Evolutionary conservation across 2,113 vertebrate genomes (phyloP), one percentile per base, ranked within the genome.

Genomic region (Uria aalge): DNA sequence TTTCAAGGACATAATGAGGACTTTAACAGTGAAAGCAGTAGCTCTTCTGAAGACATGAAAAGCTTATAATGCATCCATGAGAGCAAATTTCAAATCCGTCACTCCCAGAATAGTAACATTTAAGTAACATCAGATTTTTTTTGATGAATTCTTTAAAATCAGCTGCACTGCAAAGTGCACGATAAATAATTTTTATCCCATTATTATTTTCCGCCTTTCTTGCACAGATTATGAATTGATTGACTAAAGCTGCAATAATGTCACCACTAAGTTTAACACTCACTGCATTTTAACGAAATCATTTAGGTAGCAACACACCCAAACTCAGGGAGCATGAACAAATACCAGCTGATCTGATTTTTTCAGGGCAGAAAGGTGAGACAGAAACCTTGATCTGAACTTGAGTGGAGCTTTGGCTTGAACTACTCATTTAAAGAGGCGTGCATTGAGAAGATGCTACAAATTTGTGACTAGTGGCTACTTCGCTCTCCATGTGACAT

Each of bases 121-220:
- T 93, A 80, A 95, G 80, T 55, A 88, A 87, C 41, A 78, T 53
- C 24, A 94, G 26, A 50, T 74, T 76, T 48, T 40, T 96, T 96
- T 67, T 72, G 27, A 92, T 36, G 56, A 86, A 91, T 93, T 74
- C 78, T 71, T 92, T 74, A 92, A 83, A 91, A 94, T 90, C 50
- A 68, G 36, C 23, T 79, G 48, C 60, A 71, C 34, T 53, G 68
- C 7, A 68, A 85, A 94, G 18, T 75, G 67, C 30, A 71, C 55
- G 36, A 77, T 73, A 94, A 83, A 77, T 84, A 92, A 92, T 67
- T 89, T 59, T 93, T 72, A 74, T 55, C 53, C 52, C 29, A 86
- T 91, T 92, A 90, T 22, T 78, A 64, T 92, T 93, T 96, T 76
- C 57, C 7, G 85, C 13, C 34, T 88, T 86, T 87, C 38, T 82